Conservation (phyloP, 2,888 invertebrate species). For the Apamea crenata region DNA sequence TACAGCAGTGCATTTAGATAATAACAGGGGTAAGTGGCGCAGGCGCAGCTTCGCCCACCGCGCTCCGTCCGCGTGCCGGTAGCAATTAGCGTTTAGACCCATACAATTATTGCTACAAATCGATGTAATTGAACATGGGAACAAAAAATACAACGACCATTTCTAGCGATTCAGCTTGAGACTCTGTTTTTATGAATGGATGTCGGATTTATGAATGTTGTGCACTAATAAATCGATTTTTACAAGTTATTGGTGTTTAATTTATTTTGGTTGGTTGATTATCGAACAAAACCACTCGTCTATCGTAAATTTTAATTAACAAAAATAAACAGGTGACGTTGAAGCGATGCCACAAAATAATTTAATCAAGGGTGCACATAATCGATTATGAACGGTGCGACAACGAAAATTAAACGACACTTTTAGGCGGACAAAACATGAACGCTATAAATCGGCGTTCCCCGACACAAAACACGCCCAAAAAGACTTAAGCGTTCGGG, state of each 20-base stretch:
- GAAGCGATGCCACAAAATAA: constrained; percentile 51
- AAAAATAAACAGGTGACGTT: constrained; percentile 23
- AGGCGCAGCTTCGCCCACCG: constrained; percentile 66
- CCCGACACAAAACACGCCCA: constrained; percentile 83
- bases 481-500: constrained; percentile 90
- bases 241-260: neutral
- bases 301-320: constrained; percentile 16
- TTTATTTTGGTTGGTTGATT: neutral
- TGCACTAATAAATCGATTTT: constrained; percentile 5
- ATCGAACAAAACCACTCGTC: neutral
- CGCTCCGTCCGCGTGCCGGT: constrained; percentile 75
- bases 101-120: constrained; percentile 77
- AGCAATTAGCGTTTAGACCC: constrained; percentile 82
- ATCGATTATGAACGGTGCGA: constrained; percentile 86
- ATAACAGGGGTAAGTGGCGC: constrained; percentile 76
- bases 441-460: constrained; percentile 85
- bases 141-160: constrained; percentile 61
- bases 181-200: constrained; percentile 57
- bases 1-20: constrained; percentile 76
- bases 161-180: constrained; percentile 47
- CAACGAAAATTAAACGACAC: constrained; percentile 88
- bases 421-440: constrained; percentile 84
- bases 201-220: constrained; percentile 27
- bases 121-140: constrained; percentile 67
- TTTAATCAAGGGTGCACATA: constrained; percentile 83